phyloP scores from a whole-genome alignment of 1,140 invertebrate species.

The Archegozetes longisetosus region DNA sequence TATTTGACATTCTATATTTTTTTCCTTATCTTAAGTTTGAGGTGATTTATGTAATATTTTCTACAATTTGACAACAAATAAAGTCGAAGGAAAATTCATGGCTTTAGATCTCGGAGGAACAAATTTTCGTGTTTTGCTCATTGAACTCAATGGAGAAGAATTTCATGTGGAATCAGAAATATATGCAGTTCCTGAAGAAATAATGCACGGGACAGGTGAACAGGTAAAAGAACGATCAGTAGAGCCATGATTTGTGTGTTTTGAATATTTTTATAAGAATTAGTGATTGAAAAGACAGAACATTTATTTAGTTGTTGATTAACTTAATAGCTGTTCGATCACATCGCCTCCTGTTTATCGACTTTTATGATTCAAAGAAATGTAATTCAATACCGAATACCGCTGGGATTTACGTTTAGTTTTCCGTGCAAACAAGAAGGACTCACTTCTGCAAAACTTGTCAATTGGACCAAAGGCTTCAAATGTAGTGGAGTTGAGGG shows the following conservation, averaged over 20 bases:
- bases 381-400: constrained; percentile 52
- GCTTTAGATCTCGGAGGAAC: constrained; percentile 96
- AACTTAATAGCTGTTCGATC: constrained; percentile 67
- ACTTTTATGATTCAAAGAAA: constrained; percentile 71
- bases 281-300: no score
- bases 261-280: no score
- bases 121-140: constrained; percentile 89
- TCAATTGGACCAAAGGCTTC: constrained; percentile 92
- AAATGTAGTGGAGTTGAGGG: constrained; percentile 70
- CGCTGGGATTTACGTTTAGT: constrained; percentile 96
- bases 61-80: constrained; percentile 26
- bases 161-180: constrained; percentile 81
- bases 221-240: constrained; percentile 8
- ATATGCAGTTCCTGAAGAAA: constrained; percentile 77
- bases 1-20: not conserved
- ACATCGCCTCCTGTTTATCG: constrained; percentile 89
- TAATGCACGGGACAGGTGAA: constrained; percentile 74
- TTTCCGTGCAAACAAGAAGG: constrained; percentile 85
- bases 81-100: constrained; percentile 86
- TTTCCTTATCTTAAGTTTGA: not conserved
- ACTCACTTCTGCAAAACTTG: constrained; percentile 67
- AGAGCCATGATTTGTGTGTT: no score
- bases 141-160: constrained; percentile 57
- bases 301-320: no score
- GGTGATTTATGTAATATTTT: not conserved